Evolutionary conservation across 2,113 vertebrate genomes (phyloP).

Genomic region (Dasyurus viverrinus): DNA sequence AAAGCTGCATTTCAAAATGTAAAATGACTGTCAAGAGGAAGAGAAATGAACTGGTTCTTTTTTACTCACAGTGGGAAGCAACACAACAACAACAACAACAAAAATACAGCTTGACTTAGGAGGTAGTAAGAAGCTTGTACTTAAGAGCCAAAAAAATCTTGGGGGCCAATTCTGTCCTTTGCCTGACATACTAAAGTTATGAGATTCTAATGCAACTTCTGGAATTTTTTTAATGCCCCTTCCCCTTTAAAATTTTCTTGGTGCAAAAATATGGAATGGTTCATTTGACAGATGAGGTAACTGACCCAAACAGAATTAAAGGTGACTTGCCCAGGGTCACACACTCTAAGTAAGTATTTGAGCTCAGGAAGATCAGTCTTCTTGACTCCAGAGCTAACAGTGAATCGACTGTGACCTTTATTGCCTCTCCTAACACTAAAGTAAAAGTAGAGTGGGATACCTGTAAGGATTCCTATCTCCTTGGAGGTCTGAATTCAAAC

Average conservation of each 20-base stretch:
- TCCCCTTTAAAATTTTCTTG: too few relatives aligned
- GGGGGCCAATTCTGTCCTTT: too few relatives aligned
- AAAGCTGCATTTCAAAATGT: background rate
- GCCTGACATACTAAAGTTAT: background rate
- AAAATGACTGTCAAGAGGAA: background rate
- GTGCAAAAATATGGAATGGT: too few relatives aligned
- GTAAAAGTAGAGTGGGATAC: background rate
- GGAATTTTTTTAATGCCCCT: too few relatives aligned
- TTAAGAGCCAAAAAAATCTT: background rate
- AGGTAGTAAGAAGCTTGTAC: background rate
- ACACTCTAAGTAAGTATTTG: too few relatives aligned
- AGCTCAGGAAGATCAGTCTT: too few relatives aligned
- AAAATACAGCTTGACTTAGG: background rate
- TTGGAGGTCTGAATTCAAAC: background rate
- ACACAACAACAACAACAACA: background rate
- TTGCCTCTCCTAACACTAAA: background rate
- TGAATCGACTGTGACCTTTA: too few relatives aligned
- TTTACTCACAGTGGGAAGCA: background rate
- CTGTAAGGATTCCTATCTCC: background rate
- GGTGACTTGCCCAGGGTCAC: too few relatives aligned
- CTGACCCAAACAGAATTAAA: too few relatives aligned
- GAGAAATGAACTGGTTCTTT: background rate
- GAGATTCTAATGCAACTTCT: background rate
- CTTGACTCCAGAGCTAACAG: too few relatives aligned
- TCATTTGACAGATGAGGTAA: too few relatives aligned